phyloP scores from a whole-genome alignment of 2,888 invertebrate species.

The Amblyjoppa fuscipennis region DNA sequence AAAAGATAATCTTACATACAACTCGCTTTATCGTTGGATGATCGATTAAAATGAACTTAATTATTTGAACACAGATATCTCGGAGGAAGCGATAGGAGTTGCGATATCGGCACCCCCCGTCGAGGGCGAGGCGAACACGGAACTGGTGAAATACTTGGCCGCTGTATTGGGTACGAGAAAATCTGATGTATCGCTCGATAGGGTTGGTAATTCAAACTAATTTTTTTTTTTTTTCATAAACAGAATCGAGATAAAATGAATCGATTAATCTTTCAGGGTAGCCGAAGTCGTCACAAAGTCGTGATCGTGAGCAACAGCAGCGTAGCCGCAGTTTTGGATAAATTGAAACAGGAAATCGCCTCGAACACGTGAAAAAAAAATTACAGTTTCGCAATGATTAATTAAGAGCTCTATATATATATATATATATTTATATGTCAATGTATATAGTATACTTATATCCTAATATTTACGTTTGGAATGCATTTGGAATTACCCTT shows the following conservation, averaged over 20 bases:
- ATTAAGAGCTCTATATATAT: background rate
- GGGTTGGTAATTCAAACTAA: slow-evolving; percentile 82
- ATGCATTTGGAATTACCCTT: slow-evolving; percentile 32
- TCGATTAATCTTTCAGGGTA: slow-evolving; percentile 84
- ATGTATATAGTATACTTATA: slow-evolving; percentile 1
- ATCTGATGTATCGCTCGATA: slow-evolving; percentile 89
- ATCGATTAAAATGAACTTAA: slow-evolving; percentile 19
- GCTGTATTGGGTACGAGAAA: slow-evolving; percentile 90
- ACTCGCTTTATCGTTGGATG: background rate
- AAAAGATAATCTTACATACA: slow-evolving; percentile 5
- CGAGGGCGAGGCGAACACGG: slow-evolving; percentile 93
- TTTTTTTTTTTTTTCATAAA: slow-evolving; percentile 17
- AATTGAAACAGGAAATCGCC: slow-evolving; percentile 83
- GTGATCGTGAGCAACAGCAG: slow-evolving; percentile 86
- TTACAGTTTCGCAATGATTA: background rate
- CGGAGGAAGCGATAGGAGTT: slow-evolving; percentile 89
- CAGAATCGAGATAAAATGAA: slow-evolving; percentile 2
- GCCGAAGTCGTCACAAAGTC: slow-evolving; percentile 87
- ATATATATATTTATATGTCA: slow-evolving; percentile 16
- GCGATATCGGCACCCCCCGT: slow-evolving; percentile 93
- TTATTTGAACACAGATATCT: slow-evolving; percentile 84
- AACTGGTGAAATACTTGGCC: slow-evolving; percentile 90
- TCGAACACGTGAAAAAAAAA: slow-evolving; percentile 39
- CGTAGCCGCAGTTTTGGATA: slow-evolving; percentile 84
- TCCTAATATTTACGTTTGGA: slow-evolving; percentile 32